Evolutionary conservation across 2,797 vertebrate genomes (phyloP), one percentile per base, ranked within the genome.

Genomic region (Fringilla coelebs): DNA sequence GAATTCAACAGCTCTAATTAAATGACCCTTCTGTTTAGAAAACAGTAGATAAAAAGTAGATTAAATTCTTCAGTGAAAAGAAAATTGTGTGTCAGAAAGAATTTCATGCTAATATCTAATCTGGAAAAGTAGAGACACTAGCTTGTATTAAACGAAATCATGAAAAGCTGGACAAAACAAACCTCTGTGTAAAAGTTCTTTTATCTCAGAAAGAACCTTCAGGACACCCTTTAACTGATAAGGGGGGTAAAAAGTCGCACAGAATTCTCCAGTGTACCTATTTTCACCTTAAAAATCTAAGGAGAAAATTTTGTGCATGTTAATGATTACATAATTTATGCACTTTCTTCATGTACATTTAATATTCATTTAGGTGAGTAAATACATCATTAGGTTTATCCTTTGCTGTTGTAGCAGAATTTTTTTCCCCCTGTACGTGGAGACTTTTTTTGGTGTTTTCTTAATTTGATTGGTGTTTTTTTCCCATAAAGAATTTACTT

Each of bases 1-100:
- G n/a, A 65, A 90, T 58, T 78, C 58, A 84, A 82, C 73, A 88
- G 38, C 31, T 48, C n/a, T 71, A 90, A 76, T 85, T 70, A 72
- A 89, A 68, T 65, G 17, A 57, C n/a, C 24, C 21, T 24, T 90
- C 52, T 91, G 34, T 80, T 91, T 77, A 65, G 57, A 90, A 83
- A 91, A 80, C 3, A 24, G 32, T 25, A 86, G 62, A 57, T 31
- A 17, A 71, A 77, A 81, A 76, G 9, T 25, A 45, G 16, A 61
- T 60, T 0, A 48, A 91, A 52, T 67, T 83, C 24, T 83, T 62
- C 61, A 88, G 40, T 61, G 45, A 77, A 84, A 80, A 80, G 60
- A 89, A 82, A 88, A 80, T 28, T 49, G 1, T 48, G 38, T 34
- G 41, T 62, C 51, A 83, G 22, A 68, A 80, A 67, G 41, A 77